These are phyloP conservation scores for Sinopyrophorus schimmeli DNA, from an alignment of 2,888 invertebrate species.

Conservation along the genomic window DNA sequence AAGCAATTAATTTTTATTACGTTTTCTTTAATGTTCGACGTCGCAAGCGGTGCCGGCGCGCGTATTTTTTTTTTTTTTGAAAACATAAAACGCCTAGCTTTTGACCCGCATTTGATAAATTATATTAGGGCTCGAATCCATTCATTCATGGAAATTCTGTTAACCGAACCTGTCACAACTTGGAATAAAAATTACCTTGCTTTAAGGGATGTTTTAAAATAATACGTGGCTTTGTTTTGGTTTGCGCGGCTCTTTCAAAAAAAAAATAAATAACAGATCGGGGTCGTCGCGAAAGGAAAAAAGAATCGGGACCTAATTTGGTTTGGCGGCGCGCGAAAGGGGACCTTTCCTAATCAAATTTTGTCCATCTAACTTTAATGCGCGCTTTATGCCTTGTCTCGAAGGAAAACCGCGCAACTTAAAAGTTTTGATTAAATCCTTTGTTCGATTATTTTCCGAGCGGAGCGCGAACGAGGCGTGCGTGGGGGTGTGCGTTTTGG, in stretches of 20 bases:
- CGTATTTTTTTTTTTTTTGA: too few relatives aligned
- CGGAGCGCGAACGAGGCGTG: too few relatives aligned
- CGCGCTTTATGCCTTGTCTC: conserved; percentile 1
- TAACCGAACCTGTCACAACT: conserved; percentile 23
- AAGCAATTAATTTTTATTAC: conserved; percentile 24
- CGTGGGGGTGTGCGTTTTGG: too few relatives aligned
- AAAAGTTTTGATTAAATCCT: too few relatives aligned
- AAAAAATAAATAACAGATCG: not conserved
- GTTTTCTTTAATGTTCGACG: conserved; percentile 13
- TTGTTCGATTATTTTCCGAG: too few relatives aligned
- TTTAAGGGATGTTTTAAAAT: conserved; percentile 17
- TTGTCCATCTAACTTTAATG: conserved; percentile 1
- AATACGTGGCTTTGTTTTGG: conserved; percentile 12
- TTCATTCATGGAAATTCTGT: conserved; percentile 23
- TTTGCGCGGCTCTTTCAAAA: conserved; percentile 15
- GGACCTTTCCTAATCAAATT: conserved; percentile 1
- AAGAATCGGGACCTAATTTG: not conserved
- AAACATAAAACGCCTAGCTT: conserved; percentile 19
- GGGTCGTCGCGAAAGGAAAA: not conserved
- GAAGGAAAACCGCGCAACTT: not conserved
- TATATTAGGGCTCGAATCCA: conserved; percentile 17
- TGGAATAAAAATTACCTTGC: conserved; percentile 23
- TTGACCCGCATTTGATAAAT: conserved; percentile 24
- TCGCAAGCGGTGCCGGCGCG: conserved; percentile 19
- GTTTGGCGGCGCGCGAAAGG: too few relatives aligned